Base-by-base conservation (phyloP, 2,113 vertebrate species). In the Panthera tigris region DNA sequence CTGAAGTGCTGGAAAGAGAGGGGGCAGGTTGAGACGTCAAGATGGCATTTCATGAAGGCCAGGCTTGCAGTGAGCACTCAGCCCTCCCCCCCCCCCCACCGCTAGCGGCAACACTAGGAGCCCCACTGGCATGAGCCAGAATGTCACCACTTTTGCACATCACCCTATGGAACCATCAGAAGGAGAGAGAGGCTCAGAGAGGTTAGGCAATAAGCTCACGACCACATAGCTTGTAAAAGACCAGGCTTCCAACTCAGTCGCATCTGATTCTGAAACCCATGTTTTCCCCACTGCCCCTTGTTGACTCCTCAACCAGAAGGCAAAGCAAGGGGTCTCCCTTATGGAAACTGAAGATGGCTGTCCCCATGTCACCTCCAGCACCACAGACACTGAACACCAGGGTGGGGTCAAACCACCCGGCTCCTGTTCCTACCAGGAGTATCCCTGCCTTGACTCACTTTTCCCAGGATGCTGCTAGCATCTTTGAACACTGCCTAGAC, bases 1-100 rank as follows among this genome's bases (percentile, higher is more conserved):
- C 95, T 0, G 99, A 98, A 68, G 98, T 95, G 94, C 98, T 98
- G 41, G 31, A 81, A 90, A 97, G 68, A 97, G 84, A 95, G 5
- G 18, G 21, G 13, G 36, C 48, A 48, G 29, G 69, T 41, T 16
- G 52, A 93, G 63, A 87, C 15, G 83, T 94, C 85, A 94, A 36
- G 25, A 8, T 1, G 31, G 39, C 68, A 74, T 0, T 45, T 29
- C 91, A 19, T 7, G 39, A 21, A 97, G 39, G 45, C 18, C 63
- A 91, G 85, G 3, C 27, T 89, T 39, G 7, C 29, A 0, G 39
- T 1, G 41, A 84, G 69, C 48, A 0, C 50, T 4, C 16, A 41
- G 73, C 39, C 78, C 41, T 16, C 33, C 78, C 79, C 31, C 16
- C 33, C 78, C 79, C 25, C 39, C 66, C n/a, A 25, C 7, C 52